Evolutionary conservation across 2,113 vertebrate genomes (phyloP), one percentile per base, ranked within the genome.

Genomic region (Notarius quadriscutis): DNA sequence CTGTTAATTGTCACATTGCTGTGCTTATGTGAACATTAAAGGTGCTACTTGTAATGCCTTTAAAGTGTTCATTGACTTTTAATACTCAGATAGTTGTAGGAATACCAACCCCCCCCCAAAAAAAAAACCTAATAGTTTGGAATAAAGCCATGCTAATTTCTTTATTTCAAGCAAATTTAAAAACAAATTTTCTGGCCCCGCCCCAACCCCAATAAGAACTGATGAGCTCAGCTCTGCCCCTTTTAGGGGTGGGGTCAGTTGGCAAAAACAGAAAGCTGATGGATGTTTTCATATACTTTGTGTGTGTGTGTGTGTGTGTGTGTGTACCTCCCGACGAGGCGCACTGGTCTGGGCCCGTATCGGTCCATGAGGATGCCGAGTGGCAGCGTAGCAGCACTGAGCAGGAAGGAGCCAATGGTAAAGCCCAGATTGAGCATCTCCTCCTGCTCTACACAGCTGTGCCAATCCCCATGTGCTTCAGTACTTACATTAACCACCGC

Each of bases 351-450:
- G 0, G 97, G 97, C 0, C 97, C 97, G 48, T 95, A 96, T 84
- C 90, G 95, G 93, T 98, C 97, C 97, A 98, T 97, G 72, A 98
- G 91, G 88, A 98, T 95, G 1, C 97, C 97, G 20, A 98, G 94
- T 0, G 97, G 97, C 67, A 98, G 92, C 0, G 97, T 98, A 88
- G 97, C 94, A 18, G 97, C 97, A 0, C 97, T 98, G 72, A 98
- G 96, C 86, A 97, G 86, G 75, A 98, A 98, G 50, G 96, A 97
- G 20, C 97, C 97, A 0, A 97, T 97, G 86, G 97, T 98, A 92
- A 98, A 98, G 83, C 96, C 97, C 91, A 98, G 88, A 75, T 97
- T 98, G 50, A 98, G 93, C 97, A 96, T 97, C 90, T 97, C 94
- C 2, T 97, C 97, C 93, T 98, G 97, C 25, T 89, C 91, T 82